Evolutionary conservation across 2,113 vertebrate genomes (phyloP).

Genomic region (Herpetotheres cachinnans): DNA sequence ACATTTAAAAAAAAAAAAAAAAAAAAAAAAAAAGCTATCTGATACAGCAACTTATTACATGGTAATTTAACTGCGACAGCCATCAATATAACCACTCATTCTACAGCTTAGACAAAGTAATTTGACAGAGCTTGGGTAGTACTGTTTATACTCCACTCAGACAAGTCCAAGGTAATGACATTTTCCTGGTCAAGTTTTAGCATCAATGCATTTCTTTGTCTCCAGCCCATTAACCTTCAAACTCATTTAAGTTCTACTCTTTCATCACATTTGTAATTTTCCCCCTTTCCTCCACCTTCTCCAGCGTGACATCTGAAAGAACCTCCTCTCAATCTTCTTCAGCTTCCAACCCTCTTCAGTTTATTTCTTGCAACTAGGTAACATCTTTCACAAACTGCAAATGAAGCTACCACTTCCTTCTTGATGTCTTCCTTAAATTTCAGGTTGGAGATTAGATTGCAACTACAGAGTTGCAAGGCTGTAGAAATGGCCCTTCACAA

Average conservation of each 20-base stretch:
- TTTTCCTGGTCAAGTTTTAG: neutral
- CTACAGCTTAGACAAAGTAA: neutral
- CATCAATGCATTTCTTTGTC: neutral
- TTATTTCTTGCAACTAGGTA: neutral
- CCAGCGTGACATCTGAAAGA: neutral
- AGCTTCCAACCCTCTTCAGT: neutral
- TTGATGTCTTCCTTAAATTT: neutral
- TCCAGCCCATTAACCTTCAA: neutral
- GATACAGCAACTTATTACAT: neutral
- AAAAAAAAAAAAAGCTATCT: neutral
- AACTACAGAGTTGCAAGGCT: neutral
- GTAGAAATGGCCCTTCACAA: neutral
- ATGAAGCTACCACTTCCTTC: neutral
- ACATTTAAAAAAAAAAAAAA: too few species aligned
- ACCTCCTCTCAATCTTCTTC: neutral
- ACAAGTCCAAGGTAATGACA: neutral
- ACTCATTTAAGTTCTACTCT: neutral
- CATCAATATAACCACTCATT: neutral
- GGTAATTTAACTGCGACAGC: neutral
- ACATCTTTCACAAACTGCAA: neutral
- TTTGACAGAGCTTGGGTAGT: neutral
- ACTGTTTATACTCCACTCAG: neutral
- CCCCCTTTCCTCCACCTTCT: neutral
- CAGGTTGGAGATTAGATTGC: neutral
- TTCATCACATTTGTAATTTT: neutral